A percentile compares a stretch with the other conserved stretches of the same genome.
phyloP scores from a whole-genome alignment of 2,888 invertebrate species.

The Formica aserva region DNA sequence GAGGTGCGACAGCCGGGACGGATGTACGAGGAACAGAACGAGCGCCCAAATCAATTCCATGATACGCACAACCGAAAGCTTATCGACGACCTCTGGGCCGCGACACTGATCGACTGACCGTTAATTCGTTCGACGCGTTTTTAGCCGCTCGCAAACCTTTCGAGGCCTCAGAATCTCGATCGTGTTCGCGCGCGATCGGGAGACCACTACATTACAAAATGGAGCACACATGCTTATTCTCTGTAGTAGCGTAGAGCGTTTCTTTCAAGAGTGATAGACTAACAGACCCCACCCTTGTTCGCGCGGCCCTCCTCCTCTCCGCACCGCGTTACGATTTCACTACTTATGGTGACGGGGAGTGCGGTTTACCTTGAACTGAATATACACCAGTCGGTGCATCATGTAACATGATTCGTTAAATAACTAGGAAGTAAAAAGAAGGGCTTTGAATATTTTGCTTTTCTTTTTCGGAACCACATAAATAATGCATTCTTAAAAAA shows the following conservation, averaged over 20 bases:
- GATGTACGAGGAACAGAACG: slow-evolving; percentile 49
- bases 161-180: slow-evolving; percentile 55
- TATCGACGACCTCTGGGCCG: slow-evolving; percentile 31
- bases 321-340: slow-evolving; percentile 62
- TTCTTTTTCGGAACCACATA: background rate
- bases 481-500: slow-evolving; percentile 5
- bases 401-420: slow-evolving; percentile 61
- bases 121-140: slow-evolving; percentile 36
- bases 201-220: slow-evolving; percentile 72
- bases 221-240: slow-evolving; percentile 68
- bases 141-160: slow-evolving; percentile 16
- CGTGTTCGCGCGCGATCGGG: slow-evolving; percentile 68
- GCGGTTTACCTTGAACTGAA: slow-evolving; percentile 79
- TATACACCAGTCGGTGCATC: slow-evolving; percentile 60
- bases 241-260: slow-evolving; percentile 63
- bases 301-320: slow-evolving; percentile 21
- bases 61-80: slow-evolving; percentile 16
- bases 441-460: background rate
- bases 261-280: slow-evolving; percentile 51
- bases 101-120: slow-evolving; percentile 43
- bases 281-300: slow-evolving; percentile 54
- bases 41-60: slow-evolving; percentile 68
- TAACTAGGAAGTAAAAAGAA: slow-evolving; percentile 64
- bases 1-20: slow-evolving; percentile 66
- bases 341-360: slow-evolving; percentile 76